These are phyloP conservation scores for Trypoxylon attenuatum DNA, from an alignment of 2,888 invertebrate genomes.

Conservation along the genomic window DNA sequence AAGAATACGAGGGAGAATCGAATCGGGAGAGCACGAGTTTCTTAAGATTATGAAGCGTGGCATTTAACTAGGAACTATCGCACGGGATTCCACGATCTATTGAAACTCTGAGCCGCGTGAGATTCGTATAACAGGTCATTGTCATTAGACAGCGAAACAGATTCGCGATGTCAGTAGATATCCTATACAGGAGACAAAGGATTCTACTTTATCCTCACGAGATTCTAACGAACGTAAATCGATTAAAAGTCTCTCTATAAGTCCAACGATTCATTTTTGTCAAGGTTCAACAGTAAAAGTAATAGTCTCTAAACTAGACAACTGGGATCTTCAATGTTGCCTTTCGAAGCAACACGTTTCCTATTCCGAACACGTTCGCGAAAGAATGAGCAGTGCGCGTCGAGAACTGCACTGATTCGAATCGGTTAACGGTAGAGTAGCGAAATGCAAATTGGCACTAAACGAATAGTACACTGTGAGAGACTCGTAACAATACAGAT, in stretches of 20 bases:
- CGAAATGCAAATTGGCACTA: no score
- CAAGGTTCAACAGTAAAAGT: no score
- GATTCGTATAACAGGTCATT: conserved; percentile 59
- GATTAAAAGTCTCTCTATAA: conserved; percentile 17
- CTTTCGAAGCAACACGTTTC: neutral
- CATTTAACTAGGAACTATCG: conserved; percentile 49
- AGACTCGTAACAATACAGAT: no score
- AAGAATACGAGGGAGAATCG: conserved; percentile 7
- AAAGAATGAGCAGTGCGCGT: neutral
- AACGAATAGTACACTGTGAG: no score
- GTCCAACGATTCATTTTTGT: conserved; percentile 35
- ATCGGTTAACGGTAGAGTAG: neutral
- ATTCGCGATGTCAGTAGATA: conserved; percentile 51
- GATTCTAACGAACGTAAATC: conserved; percentile 20
- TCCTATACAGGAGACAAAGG: conserved; percentile 64
- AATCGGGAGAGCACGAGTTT: conserved; percentile 24
- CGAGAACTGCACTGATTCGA: neutral
- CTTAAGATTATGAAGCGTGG: conserved; percentile 29
- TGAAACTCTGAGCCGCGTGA: no score
- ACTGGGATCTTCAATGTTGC: no score
- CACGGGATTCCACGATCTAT: no score
- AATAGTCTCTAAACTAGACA: no score
- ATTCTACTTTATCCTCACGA: conserved; percentile 38
- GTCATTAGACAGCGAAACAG: conserved; percentile 61
- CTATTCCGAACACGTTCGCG: neutral